Conservation (phyloP, 1,140 invertebrate species). For the Ceratoteleas bidentatus region DNA sequence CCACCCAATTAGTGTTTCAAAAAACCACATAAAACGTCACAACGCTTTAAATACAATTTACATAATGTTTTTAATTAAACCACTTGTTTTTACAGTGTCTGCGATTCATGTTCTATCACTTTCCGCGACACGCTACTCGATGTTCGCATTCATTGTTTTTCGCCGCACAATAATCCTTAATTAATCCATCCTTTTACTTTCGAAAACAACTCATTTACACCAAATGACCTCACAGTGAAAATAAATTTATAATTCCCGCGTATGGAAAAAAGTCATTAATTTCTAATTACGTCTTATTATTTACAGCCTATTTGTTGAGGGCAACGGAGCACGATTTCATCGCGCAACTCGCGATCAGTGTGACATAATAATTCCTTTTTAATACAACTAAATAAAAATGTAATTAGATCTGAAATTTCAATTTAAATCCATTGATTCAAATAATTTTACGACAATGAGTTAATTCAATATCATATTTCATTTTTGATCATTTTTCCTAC, state of each 20-base stretch:
- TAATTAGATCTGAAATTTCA: too few relatives aligned
- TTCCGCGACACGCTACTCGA: constrained; percentile 32
- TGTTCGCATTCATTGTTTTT: constrained; percentile 40
- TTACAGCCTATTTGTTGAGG: constrained; percentile 45
- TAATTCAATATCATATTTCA: too few relatives aligned
- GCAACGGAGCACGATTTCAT: constrained; percentile 32
- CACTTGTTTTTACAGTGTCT: not conserved
- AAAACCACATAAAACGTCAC: too few relatives aligned
- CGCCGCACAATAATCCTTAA: constrained; percentile 40
- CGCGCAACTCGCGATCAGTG: constrained; percentile 14
- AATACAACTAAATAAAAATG: too few relatives aligned
- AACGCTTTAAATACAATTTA: too few relatives aligned
- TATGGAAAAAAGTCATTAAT: constrained; percentile 27
- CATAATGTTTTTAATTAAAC: not conserved
- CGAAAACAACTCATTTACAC: constrained; percentile 20
- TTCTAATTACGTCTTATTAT: constrained; percentile 42
- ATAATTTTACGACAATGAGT: too few relatives aligned
- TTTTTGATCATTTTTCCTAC: too few relatives aligned
- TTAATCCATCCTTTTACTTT: constrained; percentile 34
- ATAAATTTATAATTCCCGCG: constrained; percentile 28
- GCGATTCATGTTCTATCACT: constrained; percentile 9
- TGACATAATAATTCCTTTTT: constrained; percentile 27
- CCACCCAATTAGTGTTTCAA: too few relatives aligned
- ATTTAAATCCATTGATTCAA: too few relatives aligned
- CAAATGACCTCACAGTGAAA: constrained; percentile 22